Evolutionary conservation across 2,888 invertebrate species (phyloP), one percentile per base, ranked within the genome.

Genomic region (Pseudococcus viburni): DNA sequence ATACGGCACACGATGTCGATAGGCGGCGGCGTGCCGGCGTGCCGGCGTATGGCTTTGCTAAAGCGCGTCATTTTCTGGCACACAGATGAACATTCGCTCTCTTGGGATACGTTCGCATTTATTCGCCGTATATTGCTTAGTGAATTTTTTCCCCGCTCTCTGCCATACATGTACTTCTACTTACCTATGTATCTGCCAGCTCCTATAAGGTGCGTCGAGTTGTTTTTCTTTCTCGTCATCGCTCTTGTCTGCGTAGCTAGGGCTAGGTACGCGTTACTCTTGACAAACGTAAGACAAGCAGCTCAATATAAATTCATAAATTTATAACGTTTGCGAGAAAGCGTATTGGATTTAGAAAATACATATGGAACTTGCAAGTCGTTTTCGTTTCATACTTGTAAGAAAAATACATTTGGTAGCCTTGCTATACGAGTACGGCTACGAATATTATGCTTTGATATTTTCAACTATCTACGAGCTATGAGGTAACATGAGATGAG

Each of bases 261-360:
- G 4, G 48, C 48, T 42, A 42, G 42, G 42, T 42, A 42, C 48
- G 15, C n/a, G 55, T 55, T 55, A 55, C 55, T 55, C n/a, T n/a
- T 55, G 55, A 55, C 55, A 55, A 55, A 55, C 55, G 55, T 55
- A 12, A 55, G 55, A 55, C 55, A 55, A 55, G 55, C 55, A 68
- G 68, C 68, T 68, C 68, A 26, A 68, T 68, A 68, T 68, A 26
- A 68, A 68, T 68, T 68, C 68, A 68, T 68, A 68, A 68, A 68
- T 68, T 68, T 68, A 68, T 68, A 68, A 68, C 68, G 68, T 68
- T 68, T 68, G 9, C 26, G 12, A 22, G 11, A 26, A 68, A 68
- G 15, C 68, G 68, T 26, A 26, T 68, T 68, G 68, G 68, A 68
- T 68, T 68, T 68, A 68, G 26, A 15, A 26, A 68, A 68, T 68